A percentile compares a stretch with the other conserved stretches of the same genome.
Conservation (phyloP, 2,888 invertebrate genomes). For the Lochmaea capreae region DNA sequence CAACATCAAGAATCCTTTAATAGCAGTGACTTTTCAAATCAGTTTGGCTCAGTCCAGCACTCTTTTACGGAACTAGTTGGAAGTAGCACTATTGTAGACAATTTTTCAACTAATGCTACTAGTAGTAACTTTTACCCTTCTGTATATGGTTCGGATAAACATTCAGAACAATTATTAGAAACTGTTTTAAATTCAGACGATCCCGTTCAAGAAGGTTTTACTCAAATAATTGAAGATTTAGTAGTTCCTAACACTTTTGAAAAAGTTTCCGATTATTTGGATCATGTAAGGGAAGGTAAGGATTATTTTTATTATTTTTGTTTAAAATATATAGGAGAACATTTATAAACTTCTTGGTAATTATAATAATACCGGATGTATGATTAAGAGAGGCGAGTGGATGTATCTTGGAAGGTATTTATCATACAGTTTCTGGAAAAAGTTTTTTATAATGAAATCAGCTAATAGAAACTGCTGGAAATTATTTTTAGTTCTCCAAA, state of each 20-base stretch:
- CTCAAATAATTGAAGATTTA: not conserved
- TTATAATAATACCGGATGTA: too few relatives aligned
- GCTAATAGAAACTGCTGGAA: too few relatives aligned
- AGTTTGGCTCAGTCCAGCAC: not conserved
- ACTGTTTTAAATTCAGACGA: not conserved
- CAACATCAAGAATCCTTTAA: conserved; percentile 3
- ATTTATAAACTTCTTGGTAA: too few relatives aligned
- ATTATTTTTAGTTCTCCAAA: too few relatives aligned
- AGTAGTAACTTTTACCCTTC: not conserved
- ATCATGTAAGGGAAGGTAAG: conserved; percentile 6
- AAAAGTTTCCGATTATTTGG: not conserved
- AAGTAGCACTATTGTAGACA: conserved; percentile 21
- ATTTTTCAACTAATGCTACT: conserved; percentile 1
- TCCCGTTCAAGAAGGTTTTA: not conserved
- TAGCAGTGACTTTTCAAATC: not conserved
- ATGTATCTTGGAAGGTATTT: too few relatives aligned
- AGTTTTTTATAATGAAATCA: too few relatives aligned
- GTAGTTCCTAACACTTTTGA: not conserved
- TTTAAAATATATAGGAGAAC: not conserved
- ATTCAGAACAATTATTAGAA: not conserved
- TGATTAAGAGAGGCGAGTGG: too few relatives aligned
- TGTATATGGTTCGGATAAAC: not conserved
- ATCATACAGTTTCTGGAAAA: too few relatives aligned
- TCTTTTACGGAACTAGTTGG: conserved; percentile 14
- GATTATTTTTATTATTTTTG: not conserved